phyloP scores from a whole-genome alignment of 2,888 invertebrate species.

The Catocala nupta region DNA sequence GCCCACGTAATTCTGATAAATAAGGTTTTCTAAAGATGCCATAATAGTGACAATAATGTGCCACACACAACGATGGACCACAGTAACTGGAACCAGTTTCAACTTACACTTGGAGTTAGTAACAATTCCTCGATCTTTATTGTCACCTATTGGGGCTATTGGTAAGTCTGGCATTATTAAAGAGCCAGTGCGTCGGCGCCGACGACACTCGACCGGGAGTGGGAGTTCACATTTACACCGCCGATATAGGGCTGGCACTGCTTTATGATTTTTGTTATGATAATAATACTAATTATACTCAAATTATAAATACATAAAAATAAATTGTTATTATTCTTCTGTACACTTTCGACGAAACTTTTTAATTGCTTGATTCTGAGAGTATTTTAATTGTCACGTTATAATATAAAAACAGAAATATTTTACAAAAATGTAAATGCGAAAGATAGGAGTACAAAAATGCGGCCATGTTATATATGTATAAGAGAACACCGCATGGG shows the following conservation, averaged over 20 bases:
- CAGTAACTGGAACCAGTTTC: conserved; percentile 29
- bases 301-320: no score
- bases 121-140: conserved; percentile 49
- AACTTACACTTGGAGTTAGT: conserved; percentile 25
- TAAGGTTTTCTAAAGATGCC: conserved; percentile 6
- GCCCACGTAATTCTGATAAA: conserved; percentile 8
- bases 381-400: no score
- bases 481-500: conserved; percentile 37
- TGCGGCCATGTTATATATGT: conserved; percentile 28
- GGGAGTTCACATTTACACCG: conserved; percentile 45
- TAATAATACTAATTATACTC: no score
- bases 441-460: conserved; percentile 27
- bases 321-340: no score
- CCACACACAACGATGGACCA: conserved; percentile 22
- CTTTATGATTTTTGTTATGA: neutral
- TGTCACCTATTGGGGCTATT: conserved; percentile 48
- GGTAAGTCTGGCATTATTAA: conserved; percentile 48
- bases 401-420: no score
- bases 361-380: no score
- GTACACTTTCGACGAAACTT: no score
- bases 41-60: conserved; percentile 24
- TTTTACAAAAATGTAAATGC: neutral
- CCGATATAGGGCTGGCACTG: conserved; percentile 44
- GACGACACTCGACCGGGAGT: conserved; percentile 31
- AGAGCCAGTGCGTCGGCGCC: conserved; percentile 31